Percentiles rank a stretch among this genome's conserved stretches.
Conservation (phyloP, 2,888 invertebrate species). For the Coremacera marginata region DNA sequence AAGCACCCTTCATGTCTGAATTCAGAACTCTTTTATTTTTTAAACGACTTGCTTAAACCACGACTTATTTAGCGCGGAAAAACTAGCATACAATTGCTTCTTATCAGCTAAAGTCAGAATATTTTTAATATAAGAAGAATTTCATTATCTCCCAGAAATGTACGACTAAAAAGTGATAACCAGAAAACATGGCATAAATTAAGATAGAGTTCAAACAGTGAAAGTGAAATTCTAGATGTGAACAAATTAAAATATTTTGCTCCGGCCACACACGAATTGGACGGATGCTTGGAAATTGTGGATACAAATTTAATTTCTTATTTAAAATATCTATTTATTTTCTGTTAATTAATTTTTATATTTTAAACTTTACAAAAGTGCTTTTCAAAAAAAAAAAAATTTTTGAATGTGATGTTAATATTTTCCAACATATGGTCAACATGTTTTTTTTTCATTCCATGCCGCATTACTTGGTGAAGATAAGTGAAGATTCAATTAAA, state of each 20-base stretch:
- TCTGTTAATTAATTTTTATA: background rate
- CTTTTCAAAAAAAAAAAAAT: background rate
- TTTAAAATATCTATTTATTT: background rate
- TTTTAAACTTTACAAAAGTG: background rate
- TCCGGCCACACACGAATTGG: no score
- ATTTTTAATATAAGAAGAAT: background rate
- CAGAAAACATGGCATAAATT: no score
- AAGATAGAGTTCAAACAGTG: no score
- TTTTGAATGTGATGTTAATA: background rate
- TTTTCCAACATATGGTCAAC: slow-evolving; percentile 3
- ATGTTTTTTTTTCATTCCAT: background rate
- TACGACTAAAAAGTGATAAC: no score
- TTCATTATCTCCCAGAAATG: no score
- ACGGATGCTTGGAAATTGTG: no score
- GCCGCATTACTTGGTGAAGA: no score
- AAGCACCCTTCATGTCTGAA: background rate
- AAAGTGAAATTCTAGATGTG: no score
- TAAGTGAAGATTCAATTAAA: no score
- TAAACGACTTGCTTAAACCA: background rate
- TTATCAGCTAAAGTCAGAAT: background rate
- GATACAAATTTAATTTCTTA: no score
- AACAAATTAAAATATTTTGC: no score
- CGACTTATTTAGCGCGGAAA: background rate
- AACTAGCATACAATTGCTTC: background rate
- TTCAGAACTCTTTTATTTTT: background rate